Percentiles rank a stretch among this genome's conserved stretches.
Conservation (phyloP, 2,797 vertebrate genomes). For the Sebastolobus altivelis region DNA sequence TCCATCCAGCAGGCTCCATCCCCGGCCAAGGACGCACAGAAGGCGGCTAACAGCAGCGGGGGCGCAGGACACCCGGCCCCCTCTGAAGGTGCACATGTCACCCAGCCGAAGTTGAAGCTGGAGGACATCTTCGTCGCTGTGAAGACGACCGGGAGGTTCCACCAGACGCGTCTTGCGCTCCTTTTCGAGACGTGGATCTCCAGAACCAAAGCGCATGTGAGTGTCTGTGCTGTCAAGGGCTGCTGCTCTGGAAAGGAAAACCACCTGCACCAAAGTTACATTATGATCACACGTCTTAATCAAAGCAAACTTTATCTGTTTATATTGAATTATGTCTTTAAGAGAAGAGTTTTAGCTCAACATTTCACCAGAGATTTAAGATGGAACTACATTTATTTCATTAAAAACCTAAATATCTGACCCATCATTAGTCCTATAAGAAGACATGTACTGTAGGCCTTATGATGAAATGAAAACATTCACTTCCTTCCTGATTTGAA, state of each 20-base stretch:
- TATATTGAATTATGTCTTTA: background rate
- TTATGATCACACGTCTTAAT: background rate
- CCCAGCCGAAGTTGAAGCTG: constrained; percentile 47
- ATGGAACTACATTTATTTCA: background rate
- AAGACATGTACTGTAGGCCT: background rate
- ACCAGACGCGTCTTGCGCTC: constrained; percentile 88
- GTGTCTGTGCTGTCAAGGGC: constrained; percentile 51
- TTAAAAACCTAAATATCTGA: background rate
- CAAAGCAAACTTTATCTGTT: background rate
- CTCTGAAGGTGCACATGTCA: background rate
- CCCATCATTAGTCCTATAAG: too few species aligned
- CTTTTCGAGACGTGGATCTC: constrained; percentile 95
- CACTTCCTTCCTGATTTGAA: constrained; percentile 26
- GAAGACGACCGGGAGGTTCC: constrained; percentile 92
- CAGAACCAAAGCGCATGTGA: constrained; percentile 88
- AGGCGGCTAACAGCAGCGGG: background rate
- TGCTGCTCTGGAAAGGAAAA: background rate
- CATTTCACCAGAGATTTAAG: background rate
- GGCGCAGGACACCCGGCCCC: background rate
- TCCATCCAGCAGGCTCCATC: constrained; percentile 7
- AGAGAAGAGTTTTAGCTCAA: background rate
- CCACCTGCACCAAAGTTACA: background rate
- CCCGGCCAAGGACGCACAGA: constrained; percentile 7
- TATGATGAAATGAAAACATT: constrained; percentile 9
- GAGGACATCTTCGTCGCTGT: constrained; percentile 90